phyloP scores from a whole-genome alignment of 2,888 invertebrate genomes.

The Patella depressa region DNA sequence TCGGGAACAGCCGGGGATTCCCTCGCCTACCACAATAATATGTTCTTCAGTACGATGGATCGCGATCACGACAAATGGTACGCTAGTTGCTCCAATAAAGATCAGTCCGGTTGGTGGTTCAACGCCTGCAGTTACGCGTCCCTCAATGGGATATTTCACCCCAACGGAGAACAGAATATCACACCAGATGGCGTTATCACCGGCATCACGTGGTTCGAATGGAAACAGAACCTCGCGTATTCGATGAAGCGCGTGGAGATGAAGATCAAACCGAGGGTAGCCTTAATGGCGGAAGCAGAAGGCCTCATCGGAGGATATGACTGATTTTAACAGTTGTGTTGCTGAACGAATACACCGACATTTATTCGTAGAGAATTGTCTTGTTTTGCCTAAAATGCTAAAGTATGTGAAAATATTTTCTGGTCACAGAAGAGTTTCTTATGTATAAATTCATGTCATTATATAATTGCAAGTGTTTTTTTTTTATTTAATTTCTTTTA shows the following conservation, averaged over 20 bases:
- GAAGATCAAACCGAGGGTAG: constrained; percentile 53
- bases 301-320: neutral
- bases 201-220: constrained; percentile 58
- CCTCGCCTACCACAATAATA: constrained; percentile 86
- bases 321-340: no score
- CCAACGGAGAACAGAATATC: constrained; percentile 37
- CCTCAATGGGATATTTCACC: constrained; percentile 56
- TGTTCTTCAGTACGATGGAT: constrained; percentile 92
- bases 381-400: no score
- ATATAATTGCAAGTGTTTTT: neutral
- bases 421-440: no score
- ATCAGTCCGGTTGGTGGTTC: constrained; percentile 65
- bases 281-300: constrained; percentile 42
- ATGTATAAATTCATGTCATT: no score
- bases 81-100: constrained; percentile 56
- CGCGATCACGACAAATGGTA: constrained; percentile 82
- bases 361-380: no score
- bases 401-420: no score
- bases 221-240: constrained; percentile 55
- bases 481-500: no score
- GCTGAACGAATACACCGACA: no score
- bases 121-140: constrained; percentile 58
- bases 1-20: constrained; percentile 89
- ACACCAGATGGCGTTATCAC: constrained; percentile 53
- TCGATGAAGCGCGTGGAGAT: constrained; percentile 56